Conservation (phyloP, 2,888 invertebrate species). For the Muschampia plurimacula region DNA sequence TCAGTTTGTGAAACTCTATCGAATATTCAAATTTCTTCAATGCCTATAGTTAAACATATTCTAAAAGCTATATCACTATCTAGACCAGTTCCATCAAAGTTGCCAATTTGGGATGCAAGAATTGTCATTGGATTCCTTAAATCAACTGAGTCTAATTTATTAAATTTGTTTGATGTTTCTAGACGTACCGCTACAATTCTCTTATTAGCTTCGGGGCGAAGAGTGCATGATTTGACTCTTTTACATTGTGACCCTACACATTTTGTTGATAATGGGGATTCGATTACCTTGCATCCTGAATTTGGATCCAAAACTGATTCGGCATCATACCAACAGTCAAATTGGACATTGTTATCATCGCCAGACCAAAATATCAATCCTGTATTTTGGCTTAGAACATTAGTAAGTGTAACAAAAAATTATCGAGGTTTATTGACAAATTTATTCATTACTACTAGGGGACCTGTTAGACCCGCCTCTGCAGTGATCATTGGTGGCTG, state of each 20-base stretch:
- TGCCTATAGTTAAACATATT: conserved; percentile 35
- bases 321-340: conserved; percentile 36
- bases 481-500: conserved; percentile 37
- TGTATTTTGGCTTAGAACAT: neutral
- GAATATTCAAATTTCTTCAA: conserved; percentile 10
- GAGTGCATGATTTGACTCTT: conserved; percentile 46
- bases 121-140: conserved; percentile 33
- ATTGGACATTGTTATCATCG: conserved; percentile 35
- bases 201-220: conserved; percentile 44
- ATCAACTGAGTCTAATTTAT: conserved; percentile 13
- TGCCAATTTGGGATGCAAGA: conserved; percentile 43
- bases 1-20: conserved; percentile 41
- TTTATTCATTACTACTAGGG: conserved; percentile 38
- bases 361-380: conserved; percentile 35
- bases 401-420: neutral
- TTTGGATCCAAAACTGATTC: conserved; percentile 48
- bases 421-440: neutral
- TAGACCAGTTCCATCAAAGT: conserved; percentile 35
- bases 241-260: conserved; percentile 37
- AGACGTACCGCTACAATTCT: conserved; percentile 38
- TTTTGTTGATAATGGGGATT: conserved; percentile 37
- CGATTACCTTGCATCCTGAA: conserved; percentile 41
- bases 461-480: conserved; percentile 32
- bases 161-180: conserved; percentile 40
- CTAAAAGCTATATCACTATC: conserved; percentile 29